These are phyloP conservation scores for Botia almorhae DNA, from an alignment of 2,797 vertebrate species.

Conservation along the genomic window DNA sequence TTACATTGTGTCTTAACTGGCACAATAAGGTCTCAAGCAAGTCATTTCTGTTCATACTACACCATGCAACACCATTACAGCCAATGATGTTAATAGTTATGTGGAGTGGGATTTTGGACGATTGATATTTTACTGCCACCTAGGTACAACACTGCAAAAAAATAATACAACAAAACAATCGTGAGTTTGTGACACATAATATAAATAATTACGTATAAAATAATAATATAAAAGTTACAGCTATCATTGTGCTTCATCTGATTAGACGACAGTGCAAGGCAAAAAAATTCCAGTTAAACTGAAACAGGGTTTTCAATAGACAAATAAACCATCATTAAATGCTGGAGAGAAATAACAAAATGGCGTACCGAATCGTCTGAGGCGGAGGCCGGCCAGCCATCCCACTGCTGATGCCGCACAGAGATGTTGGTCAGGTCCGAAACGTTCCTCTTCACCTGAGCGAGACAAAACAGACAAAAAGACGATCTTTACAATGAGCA, in stretches of 20 bases:
- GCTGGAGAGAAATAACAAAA: background rate
- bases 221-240: background rate
- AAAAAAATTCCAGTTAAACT: background rate
- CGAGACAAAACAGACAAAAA: conserved; percentile 29
- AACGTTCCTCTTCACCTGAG: conserved; percentile 94
- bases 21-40: background rate
- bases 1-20: background rate
- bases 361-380: conserved; percentile 90
- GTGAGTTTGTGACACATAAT: too few species aligned
- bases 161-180: too few species aligned
- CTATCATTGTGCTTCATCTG: background rate
- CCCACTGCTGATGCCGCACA: conserved; percentile 96
- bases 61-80: background rate
- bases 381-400: conserved; percentile 94
- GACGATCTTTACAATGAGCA: conserved; percentile 31
- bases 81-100: background rate
- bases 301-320: background rate
- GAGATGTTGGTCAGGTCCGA: conserved; percentile 98
- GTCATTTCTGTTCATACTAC: background rate
- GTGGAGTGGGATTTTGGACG: background rate
- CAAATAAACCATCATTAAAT: background rate
- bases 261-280: background rate
- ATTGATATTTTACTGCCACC: too few species aligned
- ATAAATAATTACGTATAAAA: background rate
- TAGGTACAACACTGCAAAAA: background rate